Evolutionary conservation across 64 coral and sea anemone genomes (phyloP).

Genomic region (Porites lutea): DNA sequence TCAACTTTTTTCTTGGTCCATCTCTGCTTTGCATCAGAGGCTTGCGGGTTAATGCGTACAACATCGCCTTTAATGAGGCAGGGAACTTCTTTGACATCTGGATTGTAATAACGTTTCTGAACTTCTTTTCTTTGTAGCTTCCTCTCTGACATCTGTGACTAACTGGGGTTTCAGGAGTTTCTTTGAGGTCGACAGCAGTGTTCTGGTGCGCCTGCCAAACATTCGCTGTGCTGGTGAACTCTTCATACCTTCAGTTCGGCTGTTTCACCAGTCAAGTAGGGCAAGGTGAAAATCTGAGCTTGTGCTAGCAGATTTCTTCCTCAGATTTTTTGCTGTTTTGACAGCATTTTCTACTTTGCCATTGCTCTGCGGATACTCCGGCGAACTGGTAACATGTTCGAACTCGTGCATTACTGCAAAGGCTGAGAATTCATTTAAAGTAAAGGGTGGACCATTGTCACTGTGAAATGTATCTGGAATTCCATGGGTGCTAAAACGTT

Average conservation of each 20-base stretch:
- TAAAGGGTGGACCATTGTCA: constrained; percentile 5
- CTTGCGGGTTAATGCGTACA: constrained; percentile 14
- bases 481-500: constrained; percentile 8
- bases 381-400: constrained; percentile 18
- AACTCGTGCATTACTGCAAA: constrained; percentile 29
- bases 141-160: background rate
- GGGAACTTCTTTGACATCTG: constrained; percentile 44
- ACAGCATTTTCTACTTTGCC: constrained; percentile 38
- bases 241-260: background rate
- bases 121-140: constrained; percentile 5
- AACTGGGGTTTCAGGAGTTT: constrained; percentile 16
- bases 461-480: background rate
- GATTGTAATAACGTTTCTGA: constrained; percentile 35
- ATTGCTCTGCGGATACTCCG: constrained; percentile 51
- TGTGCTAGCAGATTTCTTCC: background rate
- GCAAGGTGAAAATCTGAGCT: constrained; percentile 4
- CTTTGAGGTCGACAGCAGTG: background rate
- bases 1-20: background rate
- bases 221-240: background rate
- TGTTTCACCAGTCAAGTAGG: background rate
- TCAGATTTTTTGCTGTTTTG: background rate
- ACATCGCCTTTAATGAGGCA: constrained; percentile 45
- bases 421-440: background rate
- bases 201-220: background rate
- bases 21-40: constrained; percentile 6